phyloP scores from a whole-genome alignment of 2,888 invertebrate genomes.

The Euphydryas editha region DNA sequence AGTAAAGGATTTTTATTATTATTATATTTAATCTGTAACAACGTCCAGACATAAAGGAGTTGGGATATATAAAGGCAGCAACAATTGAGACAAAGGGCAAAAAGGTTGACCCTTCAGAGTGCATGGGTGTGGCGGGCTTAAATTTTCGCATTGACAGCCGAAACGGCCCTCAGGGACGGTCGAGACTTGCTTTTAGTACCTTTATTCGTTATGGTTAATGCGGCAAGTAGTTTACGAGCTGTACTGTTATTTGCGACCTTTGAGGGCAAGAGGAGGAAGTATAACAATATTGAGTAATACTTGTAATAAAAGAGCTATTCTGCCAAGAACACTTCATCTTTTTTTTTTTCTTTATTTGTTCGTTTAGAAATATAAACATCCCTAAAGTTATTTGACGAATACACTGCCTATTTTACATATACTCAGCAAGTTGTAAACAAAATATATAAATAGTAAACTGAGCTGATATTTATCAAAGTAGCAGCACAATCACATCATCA shows the following conservation, averaged over 20 bases:
- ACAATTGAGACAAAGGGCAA: constrained; percentile 80
- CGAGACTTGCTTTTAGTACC: constrained; percentile 80
- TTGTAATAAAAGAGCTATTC: constrained; percentile 15
- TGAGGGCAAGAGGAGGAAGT: constrained; percentile 46
- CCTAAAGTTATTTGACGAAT: not conserved
- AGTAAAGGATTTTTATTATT: constrained; percentile 24
- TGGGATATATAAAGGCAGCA: constrained; percentile 51
- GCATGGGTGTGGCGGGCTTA: constrained; percentile 82
- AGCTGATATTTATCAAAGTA: constrained; percentile 29
- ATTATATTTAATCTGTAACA: constrained; percentile 40
- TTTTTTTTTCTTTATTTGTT: constrained; percentile 1
- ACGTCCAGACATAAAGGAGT: constrained; percentile 51
- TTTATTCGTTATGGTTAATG: constrained; percentile 83
- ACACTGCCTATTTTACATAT: not conserved
- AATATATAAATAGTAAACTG: not conserved
- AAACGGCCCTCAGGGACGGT: constrained; percentile 79
- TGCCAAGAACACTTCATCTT: not conserved
- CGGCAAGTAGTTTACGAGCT: constrained; percentile 78
- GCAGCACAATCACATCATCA: constrained; percentile 21
- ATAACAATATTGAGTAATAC: constrained; percentile 27
- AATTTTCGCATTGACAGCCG: constrained; percentile 83
- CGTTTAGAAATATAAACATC: not conserved
- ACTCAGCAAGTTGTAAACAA: too few relatives aligned
- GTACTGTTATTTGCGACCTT: constrained; percentile 77
- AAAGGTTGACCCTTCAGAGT: constrained; percentile 79